Evolutionary conservation across 2,797 vertebrate species (phyloP).

Genomic region (Monodelphis domestica): DNA sequence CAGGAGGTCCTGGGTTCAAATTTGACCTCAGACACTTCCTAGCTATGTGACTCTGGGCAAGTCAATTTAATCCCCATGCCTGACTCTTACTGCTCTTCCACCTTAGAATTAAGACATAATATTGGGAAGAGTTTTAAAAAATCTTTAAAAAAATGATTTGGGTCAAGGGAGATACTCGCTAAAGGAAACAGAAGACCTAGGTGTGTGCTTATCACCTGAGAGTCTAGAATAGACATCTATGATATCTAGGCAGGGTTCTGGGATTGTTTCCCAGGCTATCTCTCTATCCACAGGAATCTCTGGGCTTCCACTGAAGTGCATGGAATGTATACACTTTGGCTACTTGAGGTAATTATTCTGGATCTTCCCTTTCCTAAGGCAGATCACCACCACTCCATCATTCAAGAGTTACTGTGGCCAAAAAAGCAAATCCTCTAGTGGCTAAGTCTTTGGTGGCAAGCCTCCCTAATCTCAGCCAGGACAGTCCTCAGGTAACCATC

Average conservation of each 20-base stretch:
- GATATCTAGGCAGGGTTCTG: neutral
- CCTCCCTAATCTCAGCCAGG: neutral
- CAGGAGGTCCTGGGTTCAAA: too few species aligned
- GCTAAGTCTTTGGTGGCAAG: neutral
- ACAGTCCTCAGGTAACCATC: neutral
- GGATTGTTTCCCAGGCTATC: neutral
- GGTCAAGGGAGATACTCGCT: neutral
- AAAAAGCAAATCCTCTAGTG: neutral
- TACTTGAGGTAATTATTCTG: neutral
- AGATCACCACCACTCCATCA: neutral
- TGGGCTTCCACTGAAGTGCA: neutral
- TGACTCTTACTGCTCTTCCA: too few species aligned
- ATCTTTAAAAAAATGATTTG: too few species aligned
- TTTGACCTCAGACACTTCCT: too few species aligned
- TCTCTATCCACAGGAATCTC: neutral
- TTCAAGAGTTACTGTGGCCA: neutral
- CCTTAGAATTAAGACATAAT: too few species aligned
- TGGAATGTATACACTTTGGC: neutral
- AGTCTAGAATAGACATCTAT: neutral
- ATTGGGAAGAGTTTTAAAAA: too few species aligned
- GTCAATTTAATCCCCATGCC: too few species aligned
- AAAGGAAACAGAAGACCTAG: neutral
- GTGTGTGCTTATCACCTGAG: fast-evolving
- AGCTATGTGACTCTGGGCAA: too few species aligned
- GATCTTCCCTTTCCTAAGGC: neutral